These are phyloP conservation scores for Diorhabda sublineata DNA, from an alignment of 1,140 invertebrate species.

Conservation along the genomic window DNA sequence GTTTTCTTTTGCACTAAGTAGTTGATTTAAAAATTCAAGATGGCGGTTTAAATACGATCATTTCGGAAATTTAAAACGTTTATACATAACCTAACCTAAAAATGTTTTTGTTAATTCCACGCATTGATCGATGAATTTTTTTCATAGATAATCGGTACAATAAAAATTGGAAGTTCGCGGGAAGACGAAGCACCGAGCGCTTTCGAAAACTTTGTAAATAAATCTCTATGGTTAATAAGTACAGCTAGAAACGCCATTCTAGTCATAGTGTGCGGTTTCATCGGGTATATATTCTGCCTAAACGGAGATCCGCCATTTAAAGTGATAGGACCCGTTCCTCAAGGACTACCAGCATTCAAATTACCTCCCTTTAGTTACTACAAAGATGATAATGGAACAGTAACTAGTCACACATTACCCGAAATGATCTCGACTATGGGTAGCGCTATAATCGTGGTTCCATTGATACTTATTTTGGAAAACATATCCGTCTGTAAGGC, in stretches of 20 bases:
- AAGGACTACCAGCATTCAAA: constrained; percentile 62
- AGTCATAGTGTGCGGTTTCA: constrained; percentile 65
- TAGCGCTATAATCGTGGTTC: constrained; percentile 73
- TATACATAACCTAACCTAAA: neutral
- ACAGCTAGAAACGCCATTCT: constrained; percentile 75
- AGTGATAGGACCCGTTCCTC: constrained; percentile 64
- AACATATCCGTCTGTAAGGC: constrained; percentile 82
- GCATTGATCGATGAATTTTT: neutral
- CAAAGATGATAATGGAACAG: constrained; percentile 51
- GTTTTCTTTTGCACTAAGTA: too few relatives aligned
- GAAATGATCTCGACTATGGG: constrained; percentile 70
- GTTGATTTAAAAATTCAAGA: too few relatives aligned
- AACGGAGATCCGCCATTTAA: constrained; percentile 51
- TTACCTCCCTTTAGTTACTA: constrained; percentile 61
- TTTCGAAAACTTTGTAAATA: constrained; percentile 52
- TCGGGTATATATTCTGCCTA: constrained; percentile 48
- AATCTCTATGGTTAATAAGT: constrained; percentile 61
- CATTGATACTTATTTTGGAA: constrained; percentile 75
- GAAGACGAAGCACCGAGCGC: constrained; percentile 42
- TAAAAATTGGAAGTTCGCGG: constrained; percentile 1
- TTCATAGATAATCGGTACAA: constrained; percentile 53
- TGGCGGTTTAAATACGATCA: too few relatives aligned
- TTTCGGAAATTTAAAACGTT: too few relatives aligned
- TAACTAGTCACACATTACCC: constrained; percentile 56
- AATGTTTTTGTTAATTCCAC: too few relatives aligned